These are phyloP conservation scores for Rhabdomys pumilio DNA, from an alignment of 2,797 vertebrate species.

Conservation along the genomic window DNA sequence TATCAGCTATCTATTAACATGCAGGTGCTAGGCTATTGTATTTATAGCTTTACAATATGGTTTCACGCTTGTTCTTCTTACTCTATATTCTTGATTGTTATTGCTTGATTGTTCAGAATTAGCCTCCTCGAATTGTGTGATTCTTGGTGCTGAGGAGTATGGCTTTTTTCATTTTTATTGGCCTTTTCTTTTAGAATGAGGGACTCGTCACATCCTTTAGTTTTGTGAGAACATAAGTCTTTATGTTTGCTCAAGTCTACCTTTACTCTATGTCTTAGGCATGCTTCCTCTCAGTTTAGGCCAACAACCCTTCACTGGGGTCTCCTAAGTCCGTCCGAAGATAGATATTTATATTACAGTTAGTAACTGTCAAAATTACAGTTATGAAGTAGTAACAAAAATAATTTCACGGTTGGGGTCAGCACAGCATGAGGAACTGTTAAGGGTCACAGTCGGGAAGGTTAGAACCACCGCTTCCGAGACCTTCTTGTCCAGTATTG, in stretches of 20 bases:
- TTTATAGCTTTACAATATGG: slow-evolving; percentile 23
- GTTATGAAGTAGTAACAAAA: background rate
- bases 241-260: background rate
- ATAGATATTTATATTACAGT: background rate
- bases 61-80: slow-evolving; percentile 5
- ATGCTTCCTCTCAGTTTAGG: background rate
- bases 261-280: background rate
- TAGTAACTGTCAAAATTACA: background rate
- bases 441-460: background rate
- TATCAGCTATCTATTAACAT: background rate
- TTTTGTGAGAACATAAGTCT: background rate
- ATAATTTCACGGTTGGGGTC: background rate
- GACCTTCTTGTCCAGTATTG: background rate
- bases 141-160: background rate
- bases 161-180: background rate
- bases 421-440: background rate
- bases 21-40: background rate
- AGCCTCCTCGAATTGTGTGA: slow-evolving; percentile 18
- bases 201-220: background rate
- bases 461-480: background rate
- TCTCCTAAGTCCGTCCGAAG: no score
- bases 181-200: slow-evolving; percentile 28
- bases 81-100: background rate
- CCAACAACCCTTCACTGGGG: background rate
- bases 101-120: background rate